Evolutionary conservation across 2,113 vertebrate species (phyloP), one percentile per base, ranked within the genome.

Genomic region (Alligator sinensis): DNA sequence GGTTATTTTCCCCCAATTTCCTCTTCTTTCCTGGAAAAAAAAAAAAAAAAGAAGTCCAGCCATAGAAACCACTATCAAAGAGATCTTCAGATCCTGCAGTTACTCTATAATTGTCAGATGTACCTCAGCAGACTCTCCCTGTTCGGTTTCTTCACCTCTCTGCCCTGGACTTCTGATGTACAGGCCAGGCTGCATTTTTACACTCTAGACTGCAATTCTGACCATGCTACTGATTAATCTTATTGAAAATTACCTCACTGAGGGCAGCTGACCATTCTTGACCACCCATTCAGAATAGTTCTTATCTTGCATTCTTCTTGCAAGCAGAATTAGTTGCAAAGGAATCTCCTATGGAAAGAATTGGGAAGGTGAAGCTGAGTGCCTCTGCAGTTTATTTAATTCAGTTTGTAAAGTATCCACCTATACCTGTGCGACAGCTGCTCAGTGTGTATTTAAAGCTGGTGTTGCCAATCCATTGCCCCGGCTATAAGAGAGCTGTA

Each of bases 311-410:
- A 0, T 24, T 3, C 55, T 25, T 8, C 2, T 68, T 1, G 1
- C 57, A 21, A 78, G 28, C 13, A 84, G 78, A 89, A 76, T 14
- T 21, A 13, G 10, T 19, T 83, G 61, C 8, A 75, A 75, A 81
- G n/a, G 89, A 84, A 68, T 11, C 5, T 68, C 30, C 24, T 3
- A 38, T 58, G 10, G 18, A 92, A 7, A 18, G 81, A 58, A 21
- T 4, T 0, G 1, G 27, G 55, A 15, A 0, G 0, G 9, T 9
- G 6, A 3, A 15, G 13, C 54, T 54, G 34, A 72, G 70, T 47
- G 19, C 74, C 38, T 17, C 59, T 24, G 9, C 77, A n/a, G 12
- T 18, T 92, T 2, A 59, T 87, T 87, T 76, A 27, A 1, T 2
- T 9, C 82, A 17, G 34, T 6, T 1, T 75, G 6, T 62, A 68